Evolutionary conservation across 1,140 invertebrate species (phyloP).

Genomic region (Drosophila orosa): DNA sequence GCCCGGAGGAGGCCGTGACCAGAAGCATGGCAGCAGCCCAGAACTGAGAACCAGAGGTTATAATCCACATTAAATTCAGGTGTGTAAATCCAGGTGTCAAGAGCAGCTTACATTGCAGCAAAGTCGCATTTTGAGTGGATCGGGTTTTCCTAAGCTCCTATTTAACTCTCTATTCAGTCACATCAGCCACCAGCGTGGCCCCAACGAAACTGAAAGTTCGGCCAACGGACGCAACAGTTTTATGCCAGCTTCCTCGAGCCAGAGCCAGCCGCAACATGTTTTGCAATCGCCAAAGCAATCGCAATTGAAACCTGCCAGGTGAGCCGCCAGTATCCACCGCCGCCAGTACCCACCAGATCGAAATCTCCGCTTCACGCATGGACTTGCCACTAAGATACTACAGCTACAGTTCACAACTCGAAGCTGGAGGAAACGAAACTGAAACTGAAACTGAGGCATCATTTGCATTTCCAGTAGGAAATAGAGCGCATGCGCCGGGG

Average conservation of each 20-base stretch:
- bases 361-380: slow-evolving; percentile 61
- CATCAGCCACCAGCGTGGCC: slow-evolving; percentile 65
- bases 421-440: slow-evolving; percentile 7
- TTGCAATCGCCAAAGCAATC: slow-evolving; percentile 42
- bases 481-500: slow-evolving; percentile 62
- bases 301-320: slow-evolving; percentile 58
- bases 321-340: slow-evolving; percentile 27
- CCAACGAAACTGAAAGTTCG: slow-evolving; percentile 83
- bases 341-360: slow-evolving; percentile 40
- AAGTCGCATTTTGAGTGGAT: slow-evolving; percentile 54
- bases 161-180: slow-evolving; percentile 13
- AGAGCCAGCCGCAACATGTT: slow-evolving; percentile 57
- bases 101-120: slow-evolving; percentile 67
- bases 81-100: not conserved
- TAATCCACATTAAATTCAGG: slow-evolving; percentile 3
- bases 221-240: slow-evolving; percentile 77
- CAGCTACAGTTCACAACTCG: slow-evolving; percentile 14
- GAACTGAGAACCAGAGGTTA: slow-evolving; percentile 29
- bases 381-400: slow-evolving; percentile 27
- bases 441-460: slow-evolving; percentile 42
- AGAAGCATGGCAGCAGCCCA: slow-evolving; percentile 54
- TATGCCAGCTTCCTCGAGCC: slow-evolving; percentile 79
- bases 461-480: slow-evolving; percentile 79
- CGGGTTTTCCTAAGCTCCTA: slow-evolving; percentile 7
- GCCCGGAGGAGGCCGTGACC: slow-evolving; percentile 20